Conservation (phyloP, 2,888 invertebrate species). For the Fragum fragum region DNA sequence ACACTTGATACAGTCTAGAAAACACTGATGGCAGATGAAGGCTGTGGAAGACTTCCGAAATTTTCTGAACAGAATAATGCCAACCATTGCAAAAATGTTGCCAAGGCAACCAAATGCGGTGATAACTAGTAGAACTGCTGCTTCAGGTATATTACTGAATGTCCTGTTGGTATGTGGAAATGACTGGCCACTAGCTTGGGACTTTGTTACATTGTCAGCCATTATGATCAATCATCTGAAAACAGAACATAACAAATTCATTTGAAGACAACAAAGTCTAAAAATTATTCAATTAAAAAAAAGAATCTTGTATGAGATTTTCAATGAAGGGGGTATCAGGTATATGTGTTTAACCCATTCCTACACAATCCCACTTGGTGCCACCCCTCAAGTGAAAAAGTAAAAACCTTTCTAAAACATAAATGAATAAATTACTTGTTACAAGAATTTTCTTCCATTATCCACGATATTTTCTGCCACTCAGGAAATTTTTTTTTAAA, state of each 20-base stretch:
- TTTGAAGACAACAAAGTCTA: too few relatives aligned
- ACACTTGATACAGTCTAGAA: slow-evolving; percentile 84
- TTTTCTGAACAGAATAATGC: slow-evolving; percentile 73
- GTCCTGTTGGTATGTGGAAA: background rate
- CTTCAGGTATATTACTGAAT: slow-evolving; percentile 63
- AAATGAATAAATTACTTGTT: too few relatives aligned
- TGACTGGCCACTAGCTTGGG: slow-evolving; percentile 10
- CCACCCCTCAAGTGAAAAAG: too few relatives aligned
- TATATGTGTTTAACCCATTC: too few relatives aligned
- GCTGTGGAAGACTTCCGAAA: slow-evolving; percentile 83
- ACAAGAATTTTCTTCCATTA: too few relatives aligned
- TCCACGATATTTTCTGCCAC: too few relatives aligned
- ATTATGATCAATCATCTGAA: background rate
- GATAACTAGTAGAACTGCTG: slow-evolving; percentile 75
- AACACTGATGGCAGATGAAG: slow-evolving; percentile 84
- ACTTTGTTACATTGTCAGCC: slow-evolving; percentile 12
- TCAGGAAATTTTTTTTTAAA: too few relatives aligned
- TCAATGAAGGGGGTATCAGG: too few relatives aligned
- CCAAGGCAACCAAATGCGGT: slow-evolving; percentile 80
- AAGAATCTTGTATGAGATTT: too few relatives aligned
- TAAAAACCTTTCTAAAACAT: too few relatives aligned
- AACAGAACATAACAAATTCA: background rate
- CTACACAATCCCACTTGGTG: too few relatives aligned
- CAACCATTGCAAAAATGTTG: slow-evolving; percentile 75
- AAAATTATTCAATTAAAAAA: too few relatives aligned